A percentile compares a stretch with the other conserved stretches of the same genome.
Conservation (phyloP, 2,797 vertebrate species). For the Parambassis ranga region DNA sequence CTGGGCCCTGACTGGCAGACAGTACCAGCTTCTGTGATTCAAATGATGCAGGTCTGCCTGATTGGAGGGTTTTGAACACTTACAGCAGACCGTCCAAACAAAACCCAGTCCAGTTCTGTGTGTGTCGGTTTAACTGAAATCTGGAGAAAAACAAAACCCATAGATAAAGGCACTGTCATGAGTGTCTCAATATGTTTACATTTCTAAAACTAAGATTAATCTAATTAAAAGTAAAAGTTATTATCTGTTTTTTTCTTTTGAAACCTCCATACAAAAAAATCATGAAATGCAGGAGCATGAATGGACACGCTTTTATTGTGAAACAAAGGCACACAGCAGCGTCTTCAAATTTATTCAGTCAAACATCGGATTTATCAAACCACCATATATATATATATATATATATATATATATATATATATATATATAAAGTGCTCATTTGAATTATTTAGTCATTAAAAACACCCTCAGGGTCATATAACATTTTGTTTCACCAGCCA, state of each 20-base stretch:
- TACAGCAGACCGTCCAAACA: conserved; percentile 23
- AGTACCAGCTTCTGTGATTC: conserved; percentile 49
- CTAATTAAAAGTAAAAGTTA: not conserved
- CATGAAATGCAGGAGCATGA: not conserved
- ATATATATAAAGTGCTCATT: not conserved
- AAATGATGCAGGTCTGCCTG: conserved; percentile 55
- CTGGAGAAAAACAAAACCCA: fast-evolving
- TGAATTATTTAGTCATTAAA: not conserved
- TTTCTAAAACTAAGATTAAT: not conserved
- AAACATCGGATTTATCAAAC: not conserved
- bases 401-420: not conserved
- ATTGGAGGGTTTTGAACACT: conserved; percentile 55
- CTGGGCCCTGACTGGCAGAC: conserved; percentile 44
- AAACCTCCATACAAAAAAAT: not conserved
- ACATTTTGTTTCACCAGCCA: not conserved
- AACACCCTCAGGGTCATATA: not conserved
- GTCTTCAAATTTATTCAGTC: not conserved
- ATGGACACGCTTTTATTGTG: not conserved
- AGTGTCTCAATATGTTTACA: not conserved
- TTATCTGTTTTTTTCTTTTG: fast-evolving
- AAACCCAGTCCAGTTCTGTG: conserved; percentile 8
- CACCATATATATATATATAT: not conserved
- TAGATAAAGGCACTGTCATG: too few species aligned
- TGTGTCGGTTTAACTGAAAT: conserved; percentile 1
- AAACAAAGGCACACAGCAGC: not conserved